Percentiles rank a stretch among this genome's conserved stretches.
phyloP scores from a whole-genome alignment of 2,888 invertebrate genomes.

The Nezara viridula region DNA sequence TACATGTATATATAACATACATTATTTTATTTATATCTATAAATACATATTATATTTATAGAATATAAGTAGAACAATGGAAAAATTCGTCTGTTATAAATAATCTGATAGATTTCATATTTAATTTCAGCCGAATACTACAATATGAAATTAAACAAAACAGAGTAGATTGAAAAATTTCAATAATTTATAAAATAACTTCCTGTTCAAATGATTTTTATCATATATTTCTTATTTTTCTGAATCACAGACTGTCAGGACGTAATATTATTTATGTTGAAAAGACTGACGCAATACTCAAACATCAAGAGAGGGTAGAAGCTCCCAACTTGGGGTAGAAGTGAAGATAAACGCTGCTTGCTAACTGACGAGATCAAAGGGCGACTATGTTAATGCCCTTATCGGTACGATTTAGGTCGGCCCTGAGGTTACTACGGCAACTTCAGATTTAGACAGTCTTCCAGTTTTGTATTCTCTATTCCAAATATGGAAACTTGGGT shows the following conservation, averaged over 20 bases:
- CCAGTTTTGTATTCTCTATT: neutral
- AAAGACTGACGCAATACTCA: slow-evolving; percentile 9
- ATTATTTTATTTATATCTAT: no score
- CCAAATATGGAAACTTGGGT: neutral
- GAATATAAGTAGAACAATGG: no score
- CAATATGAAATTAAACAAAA: neutral
- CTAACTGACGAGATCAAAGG: slow-evolving; percentile 45
- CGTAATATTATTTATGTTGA: slow-evolving; percentile 38
- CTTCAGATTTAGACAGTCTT: neutral
- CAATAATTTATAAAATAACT: neutral
- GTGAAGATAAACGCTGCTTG: slow-evolving; percentile 30
- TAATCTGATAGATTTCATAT: neutral
- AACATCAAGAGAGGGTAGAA: neutral
- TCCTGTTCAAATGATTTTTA: neutral
- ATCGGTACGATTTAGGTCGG: neutral
- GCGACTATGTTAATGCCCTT: slow-evolving; percentile 7
- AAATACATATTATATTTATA: no score
- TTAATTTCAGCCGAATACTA: neutral
- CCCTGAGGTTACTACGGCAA: neutral
- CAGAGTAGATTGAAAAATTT: neutral
- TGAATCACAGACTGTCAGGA: neutral
- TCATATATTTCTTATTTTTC: neutral
- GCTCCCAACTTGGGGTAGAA: neutral
- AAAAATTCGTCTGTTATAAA: no score
- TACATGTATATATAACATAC: no score